A percentile compares a stretch with the other conserved stretches of the same genome.
Evolutionary conservation across 2,797 vertebrate genomes (phyloP).

Genomic region (Characodon lateralis): DNA sequence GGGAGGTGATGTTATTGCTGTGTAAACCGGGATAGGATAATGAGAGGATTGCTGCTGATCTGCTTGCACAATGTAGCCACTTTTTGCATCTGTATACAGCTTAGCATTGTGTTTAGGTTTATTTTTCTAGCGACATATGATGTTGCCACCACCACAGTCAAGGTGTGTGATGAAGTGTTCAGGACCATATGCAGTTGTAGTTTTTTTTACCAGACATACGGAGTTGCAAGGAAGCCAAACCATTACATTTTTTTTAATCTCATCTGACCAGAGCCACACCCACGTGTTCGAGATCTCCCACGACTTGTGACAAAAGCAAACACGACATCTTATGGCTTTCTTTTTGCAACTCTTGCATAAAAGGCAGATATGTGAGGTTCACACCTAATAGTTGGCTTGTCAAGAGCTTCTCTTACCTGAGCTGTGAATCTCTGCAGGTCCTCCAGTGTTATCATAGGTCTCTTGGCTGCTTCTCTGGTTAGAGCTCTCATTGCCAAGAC

Average conservation of each 20-base stretch:
- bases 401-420: neutral
- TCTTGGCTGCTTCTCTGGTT: neutral
- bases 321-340: neutral
- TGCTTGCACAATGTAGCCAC: conserved; percentile 33
- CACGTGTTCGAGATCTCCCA: too few species aligned
- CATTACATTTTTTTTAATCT: too few species aligned
- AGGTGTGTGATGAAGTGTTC: too few species aligned
- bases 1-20: conserved; percentile 59
- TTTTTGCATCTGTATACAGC: conserved; percentile 22
- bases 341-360: neutral
- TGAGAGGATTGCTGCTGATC: conserved; percentile 58
- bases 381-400: neutral
- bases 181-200: too few species aligned
- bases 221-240: neutral
- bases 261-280: too few species aligned
- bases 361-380: neutral
- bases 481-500: neutral
- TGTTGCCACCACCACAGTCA: too few species aligned
- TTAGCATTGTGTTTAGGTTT: conserved; percentile 18
- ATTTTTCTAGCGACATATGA: too few species aligned
- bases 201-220: neutral
- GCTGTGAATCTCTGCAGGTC: neutral
- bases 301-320: neutral
- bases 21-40: conserved; percentile 61
- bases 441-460: neutral